Evolutionary conservation across 2,888 invertebrate genomes (phyloP), one percentile per base, ranked within the genome.

Genomic region (Dryococelus australis): DNA sequence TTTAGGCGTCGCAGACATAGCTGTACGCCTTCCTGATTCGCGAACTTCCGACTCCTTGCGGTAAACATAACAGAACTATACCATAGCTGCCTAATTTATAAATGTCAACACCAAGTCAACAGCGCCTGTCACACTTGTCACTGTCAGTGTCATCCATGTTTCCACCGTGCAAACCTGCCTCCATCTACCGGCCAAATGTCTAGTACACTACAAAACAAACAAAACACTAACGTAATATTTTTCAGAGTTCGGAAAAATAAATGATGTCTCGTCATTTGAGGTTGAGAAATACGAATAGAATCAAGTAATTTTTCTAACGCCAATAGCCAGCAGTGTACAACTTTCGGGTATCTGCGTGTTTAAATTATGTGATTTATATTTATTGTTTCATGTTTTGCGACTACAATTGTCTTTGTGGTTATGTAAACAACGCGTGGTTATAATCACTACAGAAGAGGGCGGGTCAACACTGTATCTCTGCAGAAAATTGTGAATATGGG

Each of bases 401-500:
- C 35, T 35, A 35, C 4, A 35, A 35, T 35, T 85, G 20, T 51
- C 51, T 43, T 47, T 47, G 85, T 27, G 27, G 43, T 85, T 26
- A 47, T 85, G 51, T 85, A 1, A n/a, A n/a, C 27, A 26, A 83
- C n/a, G 35, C 35, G 35, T 35, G 4, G 35, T 3, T 35, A 35
- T 35, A 35, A 35, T 3, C 35, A 35, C 35, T 3, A 35, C 4
- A 35, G 16, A 24, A 83, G 83, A 35, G 83, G 35, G 83, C 35
- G 83, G 83, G 83, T 13, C 35, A 83, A 13, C 5, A 3, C 80
- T 24, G 24, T 9, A 80, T 28, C 83, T 28, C 43, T 12, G 20
- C 26, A 10, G 35, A 28, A 35, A 9, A 13, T 35, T 83, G 28
- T 5, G 13, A 28, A 83, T 89, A 98, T 99, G 98, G 98, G 98